Conservation (phyloP, 2,113 vertebrate genomes). For the Coregonus clupeaformis region DNA sequence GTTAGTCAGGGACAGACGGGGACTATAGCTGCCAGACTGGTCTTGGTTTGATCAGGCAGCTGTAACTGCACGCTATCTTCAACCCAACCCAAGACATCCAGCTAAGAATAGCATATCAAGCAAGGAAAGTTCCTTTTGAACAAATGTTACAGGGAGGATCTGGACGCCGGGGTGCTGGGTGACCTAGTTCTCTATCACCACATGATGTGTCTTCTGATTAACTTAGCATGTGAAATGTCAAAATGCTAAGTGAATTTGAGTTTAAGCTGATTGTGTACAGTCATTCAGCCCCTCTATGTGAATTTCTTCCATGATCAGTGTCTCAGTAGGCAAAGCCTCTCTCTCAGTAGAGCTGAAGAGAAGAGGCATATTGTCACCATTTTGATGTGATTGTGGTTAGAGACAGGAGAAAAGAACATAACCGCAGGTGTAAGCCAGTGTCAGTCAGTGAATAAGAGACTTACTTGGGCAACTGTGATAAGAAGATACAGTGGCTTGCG, state of each 20-base stretch:
- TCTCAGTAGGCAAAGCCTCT: neutral
- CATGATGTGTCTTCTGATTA: neutral
- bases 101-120: neutral
- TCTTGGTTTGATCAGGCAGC: neutral
- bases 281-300: neutral
- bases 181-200: slow-evolving; percentile 1
- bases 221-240: neutral
- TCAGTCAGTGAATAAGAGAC: too few species aligned
- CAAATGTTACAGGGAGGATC: neutral
- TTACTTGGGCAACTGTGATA: too few species aligned
- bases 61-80: neutral
- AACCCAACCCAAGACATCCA: neutral
- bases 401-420: too few species aligned
- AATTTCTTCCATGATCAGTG: neutral
- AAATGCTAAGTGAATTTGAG: neutral
- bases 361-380: neutral
- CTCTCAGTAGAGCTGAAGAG: neutral
- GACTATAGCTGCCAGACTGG: neutral
- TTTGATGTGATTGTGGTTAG: neutral
- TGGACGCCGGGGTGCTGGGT: neutral
- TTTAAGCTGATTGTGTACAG: neutral
- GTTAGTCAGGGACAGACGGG: neutral
- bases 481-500: too few species aligned
- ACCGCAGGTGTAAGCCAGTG: too few species aligned
- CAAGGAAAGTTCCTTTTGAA: neutral